Base-by-base conservation (phyloP, 2,888 invertebrate genomes). In the Eupithecia insigniata region DNA sequence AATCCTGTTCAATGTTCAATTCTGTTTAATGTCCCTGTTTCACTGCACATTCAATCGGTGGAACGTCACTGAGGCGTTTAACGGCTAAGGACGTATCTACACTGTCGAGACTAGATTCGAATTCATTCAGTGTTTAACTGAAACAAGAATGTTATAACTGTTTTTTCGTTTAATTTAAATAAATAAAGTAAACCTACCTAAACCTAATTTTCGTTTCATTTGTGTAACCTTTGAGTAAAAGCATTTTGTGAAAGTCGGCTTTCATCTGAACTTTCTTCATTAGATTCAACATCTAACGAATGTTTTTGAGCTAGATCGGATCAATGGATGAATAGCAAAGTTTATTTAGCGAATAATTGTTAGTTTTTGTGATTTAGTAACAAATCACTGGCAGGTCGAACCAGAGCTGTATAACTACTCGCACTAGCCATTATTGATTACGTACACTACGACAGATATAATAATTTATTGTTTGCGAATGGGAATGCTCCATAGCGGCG, bases 11-110 rank as follows among this genome's bases (percentile, higher is more conserved):
- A 39, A 39, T 39, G 39, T 39, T 4, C 51, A 51, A 51, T 51
- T 51, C 51, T 51, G 22, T 51, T 46, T n/a, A 46, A 46, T 46
- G n/a, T n/a, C 46, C 46, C n/a, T 46, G 46, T 46, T n/a, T 46
- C 46, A 43, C 18, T 43, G 43, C 43, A 46, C 46, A 46, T 46
- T 46, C 46, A n/a, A 46, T 46, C 46, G 46, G n/a, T 2, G 18
- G 46, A 46, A 46, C n/a, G 46, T 46, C 46, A n/a, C 46, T n/a
- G 46, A 46, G 46, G n/a, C 46, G n/a, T 51, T 51, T 51, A 22
- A 51, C 51, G 7, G 10, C 22, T n/a, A 22, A 22, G 22, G 51
- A 22, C 51, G 51, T 22, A 22, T 51, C 51, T 51, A 51, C 22
- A 51, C 51, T 12, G 32, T 7, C 36, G 10, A 51, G 22, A 22